A percentile compares a stretch with the other conserved stretches of the same genome.
These are phyloP conservation scores for Bos indicus DNA, from an alignment of 2,113 vertebrate genomes.

Conservation along the genomic window DNA sequence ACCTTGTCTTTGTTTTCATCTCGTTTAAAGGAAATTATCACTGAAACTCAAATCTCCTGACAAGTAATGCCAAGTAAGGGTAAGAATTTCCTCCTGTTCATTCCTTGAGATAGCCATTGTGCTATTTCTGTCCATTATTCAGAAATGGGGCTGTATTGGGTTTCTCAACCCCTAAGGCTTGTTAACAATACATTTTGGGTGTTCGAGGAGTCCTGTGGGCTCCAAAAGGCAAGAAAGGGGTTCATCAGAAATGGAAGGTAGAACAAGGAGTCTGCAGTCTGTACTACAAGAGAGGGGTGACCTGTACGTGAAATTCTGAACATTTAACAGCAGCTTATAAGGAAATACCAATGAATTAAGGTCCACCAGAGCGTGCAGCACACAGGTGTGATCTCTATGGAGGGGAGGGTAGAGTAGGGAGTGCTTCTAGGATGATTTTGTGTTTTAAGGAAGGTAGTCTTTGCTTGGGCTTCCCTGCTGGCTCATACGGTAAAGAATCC, in stretches of 20 bases:
- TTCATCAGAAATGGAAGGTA: not conserved
- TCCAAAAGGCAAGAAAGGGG: not conserved
- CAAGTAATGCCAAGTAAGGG: not conserved
- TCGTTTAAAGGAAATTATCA: conserved; percentile 45
- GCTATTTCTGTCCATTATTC: conserved; percentile 8
- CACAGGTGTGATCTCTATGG: not conserved
- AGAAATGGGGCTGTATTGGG: not conserved
- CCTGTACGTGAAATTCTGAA: not conserved
- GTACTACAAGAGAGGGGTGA: not conserved
- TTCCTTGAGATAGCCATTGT: not conserved
- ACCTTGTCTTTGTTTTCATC: conserved; percentile 45
- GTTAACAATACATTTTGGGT: conserved; percentile 28
- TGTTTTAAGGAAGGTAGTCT: not conserved
- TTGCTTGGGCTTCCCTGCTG: not conserved
- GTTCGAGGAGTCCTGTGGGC: not conserved
- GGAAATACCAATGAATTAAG: not conserved
- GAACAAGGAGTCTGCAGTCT: not conserved
- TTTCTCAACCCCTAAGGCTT: conserved; percentile 44
- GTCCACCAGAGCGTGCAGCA: not conserved
- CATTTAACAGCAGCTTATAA: not conserved
- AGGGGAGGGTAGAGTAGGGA: not conserved
- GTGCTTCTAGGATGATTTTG: not conserved
- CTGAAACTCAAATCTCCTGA: not conserved
- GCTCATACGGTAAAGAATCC: not conserved
- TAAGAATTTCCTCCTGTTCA: not conserved